Evolutionary conservation across 2,888 invertebrate species (phyloP).

Genomic region (Automeris io): DNA sequence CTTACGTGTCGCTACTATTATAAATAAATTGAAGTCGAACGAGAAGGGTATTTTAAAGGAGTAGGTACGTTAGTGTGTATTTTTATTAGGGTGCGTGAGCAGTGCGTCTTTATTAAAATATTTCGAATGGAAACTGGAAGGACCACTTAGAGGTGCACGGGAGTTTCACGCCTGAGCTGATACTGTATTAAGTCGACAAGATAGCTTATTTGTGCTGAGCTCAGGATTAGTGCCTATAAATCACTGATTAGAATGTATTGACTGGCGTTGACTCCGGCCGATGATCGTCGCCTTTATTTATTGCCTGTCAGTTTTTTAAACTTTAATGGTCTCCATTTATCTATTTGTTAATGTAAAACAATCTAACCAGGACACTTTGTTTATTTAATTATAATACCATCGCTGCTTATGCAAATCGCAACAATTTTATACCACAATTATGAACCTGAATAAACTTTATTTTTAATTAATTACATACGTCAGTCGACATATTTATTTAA

Average conservation of each 20-base stretch:
- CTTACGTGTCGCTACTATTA: conserved; percentile 75
- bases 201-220: conserved; percentile 77
- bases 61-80: conserved; percentile 56
- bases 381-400: conserved; percentile 55
- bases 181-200: conserved; percentile 77
- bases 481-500: neutral
- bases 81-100: conserved; percentile 76
- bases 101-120: conserved; percentile 76
- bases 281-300: conserved; percentile 59
- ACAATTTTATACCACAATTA: conserved; percentile 31
- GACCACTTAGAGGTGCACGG: conserved; percentile 76
- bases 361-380: conserved; percentile 45
- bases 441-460: conserved; percentile 23
- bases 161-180: conserved; percentile 76
- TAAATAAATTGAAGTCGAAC: conserved; percentile 63
- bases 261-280: conserved; percentile 68
- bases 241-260: conserved; percentile 78
- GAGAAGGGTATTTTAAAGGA: conserved; percentile 48
- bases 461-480: conserved; percentile 38
- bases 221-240: conserved; percentile 75
- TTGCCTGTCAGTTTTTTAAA: conserved; percentile 53
- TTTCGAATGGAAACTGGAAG: conserved; percentile 77
- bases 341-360: conserved; percentile 53
- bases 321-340: conserved; percentile 59
- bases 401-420: conserved; percentile 42